Conservation (phyloP, 23 tunicate species). For the Phallusia fumigata region DNA sequence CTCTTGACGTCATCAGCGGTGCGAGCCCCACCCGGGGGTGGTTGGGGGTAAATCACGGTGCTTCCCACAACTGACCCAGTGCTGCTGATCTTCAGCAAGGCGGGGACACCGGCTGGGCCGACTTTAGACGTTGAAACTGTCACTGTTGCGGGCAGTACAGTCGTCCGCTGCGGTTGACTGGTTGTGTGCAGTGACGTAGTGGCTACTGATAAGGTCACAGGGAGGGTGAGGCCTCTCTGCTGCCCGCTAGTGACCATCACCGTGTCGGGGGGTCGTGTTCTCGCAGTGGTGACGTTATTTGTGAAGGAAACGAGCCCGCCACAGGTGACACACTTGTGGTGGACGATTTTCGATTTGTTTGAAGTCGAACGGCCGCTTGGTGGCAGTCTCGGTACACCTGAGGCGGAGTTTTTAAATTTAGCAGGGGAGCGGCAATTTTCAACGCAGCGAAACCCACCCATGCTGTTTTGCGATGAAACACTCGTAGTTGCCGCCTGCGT, state of each 20-base stretch:
- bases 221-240: slow-evolving; percentile 36
- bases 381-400: slow-evolving; percentile 22
- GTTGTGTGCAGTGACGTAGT: not conserved
- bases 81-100: slow-evolving; percentile 45
- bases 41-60: slow-evolving; percentile 47
- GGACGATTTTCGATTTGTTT: slow-evolving; percentile 10
- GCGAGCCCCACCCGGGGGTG: not conserved
- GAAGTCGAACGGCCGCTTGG: slow-evolving; percentile 11
- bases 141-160: slow-evolving; percentile 53
- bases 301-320: slow-evolving; percentile 38
- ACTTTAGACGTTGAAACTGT: slow-evolving; percentile 29
- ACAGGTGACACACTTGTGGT: slow-evolving; percentile 41
- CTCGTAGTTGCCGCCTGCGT: slow-evolving; percentile 21
- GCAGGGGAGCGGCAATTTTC: not conserved
- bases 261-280: slow-evolving; percentile 14
- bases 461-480: slow-evolving; percentile 8
- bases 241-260: slow-evolving; percentile 18
- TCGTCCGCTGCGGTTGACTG: slow-evolving; percentile 36
- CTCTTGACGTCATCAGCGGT: not conserved
- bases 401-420: not conserved
- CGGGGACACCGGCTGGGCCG: slow-evolving; percentile 50
- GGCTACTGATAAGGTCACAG: slow-evolving; percentile 35
- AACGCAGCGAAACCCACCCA: not conserved
- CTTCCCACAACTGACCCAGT: slow-evolving; percentile 50
- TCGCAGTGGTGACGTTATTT: slow-evolving; percentile 20